These are phyloP conservation scores for Potamilus streckersoni DNA, from an alignment of 1,140 invertebrate species.

Conservation along the genomic window DNA sequence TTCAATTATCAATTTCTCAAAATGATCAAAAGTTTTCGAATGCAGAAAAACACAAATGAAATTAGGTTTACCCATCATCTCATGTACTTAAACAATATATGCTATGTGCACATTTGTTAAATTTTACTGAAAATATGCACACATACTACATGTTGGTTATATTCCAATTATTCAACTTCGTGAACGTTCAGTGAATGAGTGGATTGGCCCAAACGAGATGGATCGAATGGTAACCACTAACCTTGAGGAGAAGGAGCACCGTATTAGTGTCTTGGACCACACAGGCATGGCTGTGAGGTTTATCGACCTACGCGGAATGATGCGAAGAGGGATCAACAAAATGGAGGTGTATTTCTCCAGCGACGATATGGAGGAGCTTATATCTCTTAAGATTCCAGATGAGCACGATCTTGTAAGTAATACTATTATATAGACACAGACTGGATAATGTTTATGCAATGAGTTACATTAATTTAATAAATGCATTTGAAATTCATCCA, in stretches of 20 bases:
- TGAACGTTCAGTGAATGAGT: conserved; percentile 14
- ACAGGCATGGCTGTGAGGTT: conserved; percentile 24
- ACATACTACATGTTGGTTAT: too few species aligned
- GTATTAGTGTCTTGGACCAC: conserved; percentile 14
- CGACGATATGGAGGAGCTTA: conserved; percentile 15
- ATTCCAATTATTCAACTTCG: too few species aligned
- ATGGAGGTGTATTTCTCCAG: conserved; percentile 26
- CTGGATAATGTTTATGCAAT: too few species aligned
- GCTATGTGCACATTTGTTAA: too few species aligned
- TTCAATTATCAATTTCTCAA: too few species aligned
- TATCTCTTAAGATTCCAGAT: conserved; percentile 15
- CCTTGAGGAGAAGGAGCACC: conserved; percentile 1
- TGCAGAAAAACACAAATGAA: too few species aligned
- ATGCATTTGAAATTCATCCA: background rate
- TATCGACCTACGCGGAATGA: conserved; percentile 17
- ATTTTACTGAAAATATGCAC: too few species aligned
- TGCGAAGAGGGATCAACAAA: background rate
- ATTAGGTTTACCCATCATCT: too few species aligned
- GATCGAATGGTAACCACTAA: conserved; percentile 16
- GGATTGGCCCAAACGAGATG: conserved; percentile 16
- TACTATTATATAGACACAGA: too few species aligned
- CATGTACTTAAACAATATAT: too few species aligned
- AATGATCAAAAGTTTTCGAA: too few species aligned
- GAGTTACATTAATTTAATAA: background rate
- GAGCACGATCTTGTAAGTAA: conserved; percentile 31